Percentiles rank a stretch among this genome's conserved stretches.
phyloP scores from a whole-genome alignment of 2,113 vertebrate species.

The Sinocyclocheilus anophthalmus region DNA sequence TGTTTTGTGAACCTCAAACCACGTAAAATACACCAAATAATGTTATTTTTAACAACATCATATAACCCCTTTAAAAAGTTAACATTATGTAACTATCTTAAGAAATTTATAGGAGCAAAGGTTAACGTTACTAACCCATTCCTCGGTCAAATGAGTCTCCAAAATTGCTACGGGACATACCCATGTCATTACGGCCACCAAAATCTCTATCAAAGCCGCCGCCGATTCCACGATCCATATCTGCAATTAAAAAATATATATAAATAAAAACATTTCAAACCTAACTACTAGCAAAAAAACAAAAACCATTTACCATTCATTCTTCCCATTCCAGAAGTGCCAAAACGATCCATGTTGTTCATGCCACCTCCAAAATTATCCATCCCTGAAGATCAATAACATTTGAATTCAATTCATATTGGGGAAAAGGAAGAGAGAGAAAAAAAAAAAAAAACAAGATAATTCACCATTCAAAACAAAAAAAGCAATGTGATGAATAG shows the following conservation, averaged over 20 bases:
- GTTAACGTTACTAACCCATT: conserved; percentile 78
- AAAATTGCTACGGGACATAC: conserved; percentile 86
- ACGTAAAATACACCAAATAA: too few species aligned
- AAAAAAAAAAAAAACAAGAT: not conserved
- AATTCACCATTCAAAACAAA: too few species aligned
- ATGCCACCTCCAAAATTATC: conserved; percentile 88
- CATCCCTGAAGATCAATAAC: conserved; percentile 78
- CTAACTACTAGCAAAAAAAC: conserved; percentile 41
- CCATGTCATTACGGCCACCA: conserved; percentile 86
- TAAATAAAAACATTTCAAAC: conserved; percentile 47
- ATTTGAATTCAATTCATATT: not conserved
- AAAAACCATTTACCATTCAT: conserved; percentile 83
- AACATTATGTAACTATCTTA: conserved; percentile 13
- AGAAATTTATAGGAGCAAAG: not conserved
- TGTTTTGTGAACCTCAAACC: too few species aligned
- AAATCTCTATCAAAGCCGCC: conserved; percentile 86
- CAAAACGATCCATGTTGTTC: conserved; percentile 89
- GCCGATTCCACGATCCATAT: conserved; percentile 88
- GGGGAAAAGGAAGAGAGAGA: too few species aligned
- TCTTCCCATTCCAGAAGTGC: conserved; percentile 88
- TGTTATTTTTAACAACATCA: too few species aligned
- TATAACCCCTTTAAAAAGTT: too few species aligned
- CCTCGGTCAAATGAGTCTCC: conserved; percentile 89
- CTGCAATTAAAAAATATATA: conserved; percentile 69
- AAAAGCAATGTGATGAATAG: too few species aligned